Percentiles rank a stretch among this genome's conserved stretches.
Evolutionary conservation across 2,113 vertebrate genomes (phyloP).

Genomic region (Promerops cafer): DNA sequence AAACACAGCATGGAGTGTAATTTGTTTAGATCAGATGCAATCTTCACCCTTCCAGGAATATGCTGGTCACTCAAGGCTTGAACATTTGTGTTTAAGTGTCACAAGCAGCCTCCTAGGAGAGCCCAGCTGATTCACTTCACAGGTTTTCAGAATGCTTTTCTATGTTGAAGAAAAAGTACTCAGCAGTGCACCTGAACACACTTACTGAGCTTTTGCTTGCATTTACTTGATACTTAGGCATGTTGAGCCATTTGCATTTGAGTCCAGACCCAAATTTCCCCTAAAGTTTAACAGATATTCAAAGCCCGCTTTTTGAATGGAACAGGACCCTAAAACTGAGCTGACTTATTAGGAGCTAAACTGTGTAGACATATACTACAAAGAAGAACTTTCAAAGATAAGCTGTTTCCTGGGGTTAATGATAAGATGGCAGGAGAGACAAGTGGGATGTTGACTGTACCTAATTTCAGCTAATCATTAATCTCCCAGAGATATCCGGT

Average conservation of each 20-base stretch:
- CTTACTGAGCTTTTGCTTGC: background rate
- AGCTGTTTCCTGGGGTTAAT: slow-evolving; percentile 30
- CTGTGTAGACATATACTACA: slow-evolving; percentile 23
- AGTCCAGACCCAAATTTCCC: background rate
- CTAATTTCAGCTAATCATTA: slow-evolving; percentile 50
- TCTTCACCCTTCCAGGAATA: background rate
- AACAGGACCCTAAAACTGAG: background rate
- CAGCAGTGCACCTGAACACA: background rate
- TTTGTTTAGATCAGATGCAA: background rate
- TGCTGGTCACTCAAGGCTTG: background rate
- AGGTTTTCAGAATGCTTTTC: background rate
- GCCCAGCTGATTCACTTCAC: background rate
- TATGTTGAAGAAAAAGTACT: background rate
- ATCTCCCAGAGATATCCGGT: slow-evolving; percentile 32
- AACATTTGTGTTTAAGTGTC: background rate
- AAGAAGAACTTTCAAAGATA: slow-evolving; percentile 38
- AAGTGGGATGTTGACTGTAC: slow-evolving; percentile 41
- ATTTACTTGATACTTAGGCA: background rate
- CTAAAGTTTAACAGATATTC: background rate
- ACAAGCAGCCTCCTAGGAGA: background rate
- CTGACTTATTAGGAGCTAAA: slow-evolving; percentile 36
- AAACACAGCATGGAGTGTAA: background rate
- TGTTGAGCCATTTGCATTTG: background rate
- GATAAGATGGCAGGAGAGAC: slow-evolving; percentile 40
- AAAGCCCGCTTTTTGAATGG: background rate